Percentiles rank a stretch among this genome's conserved stretches.
These are phyloP conservation scores for Drosophila quadrilineata DNA, from an alignment of 1,140 invertebrate species.

Conservation along the genomic window DNA sequence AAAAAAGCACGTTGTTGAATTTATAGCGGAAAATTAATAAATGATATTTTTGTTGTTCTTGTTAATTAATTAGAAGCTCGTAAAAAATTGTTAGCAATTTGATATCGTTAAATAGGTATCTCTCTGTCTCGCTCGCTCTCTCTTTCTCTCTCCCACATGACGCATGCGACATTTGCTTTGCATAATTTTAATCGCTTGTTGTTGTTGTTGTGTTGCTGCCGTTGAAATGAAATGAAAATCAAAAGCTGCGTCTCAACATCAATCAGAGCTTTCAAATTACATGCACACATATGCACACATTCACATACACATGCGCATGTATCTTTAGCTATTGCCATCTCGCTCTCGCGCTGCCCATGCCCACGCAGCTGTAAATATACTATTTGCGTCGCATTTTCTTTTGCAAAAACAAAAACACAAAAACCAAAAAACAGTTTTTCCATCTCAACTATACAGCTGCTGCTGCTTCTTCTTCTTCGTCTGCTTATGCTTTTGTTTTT, in stretches of 20 bases:
- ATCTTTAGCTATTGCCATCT: conserved; percentile 20
- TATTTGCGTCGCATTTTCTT: conserved; percentile 51
- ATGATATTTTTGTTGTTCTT: conserved; percentile 27
- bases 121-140: background rate
- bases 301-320: conserved; percentile 1
- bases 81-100: conserved; percentile 43
- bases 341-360: conserved; percentile 11
- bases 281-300: background rate
- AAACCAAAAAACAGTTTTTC: no score
- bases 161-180: conserved; percentile 31
- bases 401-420: no score
- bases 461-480: conserved; percentile 21
- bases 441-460: conserved; percentile 43
- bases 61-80: conserved; percentile 29
- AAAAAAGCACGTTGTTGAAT: conserved; percentile 30
- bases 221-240: conserved; percentile 27
- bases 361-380: conserved; percentile 27
- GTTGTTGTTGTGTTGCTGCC: conserved; percentile 5
- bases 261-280: conserved; percentile 39
- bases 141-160: conserved; percentile 1
- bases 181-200: conserved; percentile 13
- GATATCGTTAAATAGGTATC: conserved; percentile 21
- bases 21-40: conserved; percentile 55
- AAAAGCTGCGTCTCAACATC: conserved; percentile 31
- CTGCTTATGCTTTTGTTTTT: conserved; percentile 36